Percentiles rank a stretch among this genome's conserved stretches.
These are phyloP conservation scores for Pipistrellus kuhlii DNA, from an alignment of 2,797 vertebrate species.

Conservation along the genomic window DNA sequence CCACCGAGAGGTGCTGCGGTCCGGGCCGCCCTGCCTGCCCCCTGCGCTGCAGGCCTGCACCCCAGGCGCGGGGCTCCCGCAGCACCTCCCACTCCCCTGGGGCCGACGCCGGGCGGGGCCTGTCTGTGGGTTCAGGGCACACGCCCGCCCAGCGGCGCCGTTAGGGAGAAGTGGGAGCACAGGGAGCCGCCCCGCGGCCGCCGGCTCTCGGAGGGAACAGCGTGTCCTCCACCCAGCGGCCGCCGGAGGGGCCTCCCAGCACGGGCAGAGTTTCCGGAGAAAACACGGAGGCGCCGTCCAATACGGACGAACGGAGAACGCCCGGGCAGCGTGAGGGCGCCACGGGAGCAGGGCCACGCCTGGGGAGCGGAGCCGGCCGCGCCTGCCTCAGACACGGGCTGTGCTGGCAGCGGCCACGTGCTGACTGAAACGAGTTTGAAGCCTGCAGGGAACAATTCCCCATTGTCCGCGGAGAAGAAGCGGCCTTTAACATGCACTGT, in stretches of 20 bases:
- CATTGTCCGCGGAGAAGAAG: background rate
- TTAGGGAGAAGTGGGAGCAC: background rate
- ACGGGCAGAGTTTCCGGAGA: background rate
- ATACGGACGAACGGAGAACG: fast-evolving
- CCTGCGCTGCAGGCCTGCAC: background rate
- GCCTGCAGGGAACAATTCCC: background rate
- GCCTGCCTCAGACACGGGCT: background rate
- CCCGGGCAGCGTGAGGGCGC: background rate
- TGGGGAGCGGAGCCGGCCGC: too few species aligned
- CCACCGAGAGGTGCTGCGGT: too few species aligned
- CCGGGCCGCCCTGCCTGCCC: background rate
- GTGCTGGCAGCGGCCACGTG: background rate
- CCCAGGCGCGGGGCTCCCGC: background rate
- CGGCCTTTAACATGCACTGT: background rate
- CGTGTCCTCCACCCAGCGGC: slow-evolving; percentile 13
- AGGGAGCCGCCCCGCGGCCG: background rate
- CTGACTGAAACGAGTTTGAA: background rate
- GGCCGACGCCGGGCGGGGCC: too few species aligned
- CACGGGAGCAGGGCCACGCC: background rate
- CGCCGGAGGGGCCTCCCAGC: background rate
- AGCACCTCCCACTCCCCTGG: background rate
- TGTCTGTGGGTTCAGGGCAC: background rate
- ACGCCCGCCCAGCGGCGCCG: background rate
- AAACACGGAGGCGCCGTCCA: background rate
- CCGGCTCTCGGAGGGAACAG: background rate